These are phyloP conservation scores for Trissoscelio sp. DNA, from an alignment of 2,888 invertebrate genomes.

Conservation along the genomic window DNA sequence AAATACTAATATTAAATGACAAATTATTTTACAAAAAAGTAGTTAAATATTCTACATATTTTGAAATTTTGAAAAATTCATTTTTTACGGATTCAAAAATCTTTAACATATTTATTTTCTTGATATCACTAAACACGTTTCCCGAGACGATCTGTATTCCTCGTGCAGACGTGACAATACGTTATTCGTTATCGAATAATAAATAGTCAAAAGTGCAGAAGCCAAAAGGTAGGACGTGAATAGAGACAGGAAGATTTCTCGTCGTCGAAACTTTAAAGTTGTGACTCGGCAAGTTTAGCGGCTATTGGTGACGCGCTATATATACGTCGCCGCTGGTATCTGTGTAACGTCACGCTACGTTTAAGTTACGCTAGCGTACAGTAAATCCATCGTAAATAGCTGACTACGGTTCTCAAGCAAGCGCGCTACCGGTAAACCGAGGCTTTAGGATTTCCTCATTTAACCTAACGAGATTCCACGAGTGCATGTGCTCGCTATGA, in stretches of 20 bases:
- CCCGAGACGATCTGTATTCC: too few relatives aligned
- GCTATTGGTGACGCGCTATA: constrained; percentile 62
- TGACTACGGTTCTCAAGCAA: constrained; percentile 69
- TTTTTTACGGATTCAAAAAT: too few relatives aligned
- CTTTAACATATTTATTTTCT: too few relatives aligned
- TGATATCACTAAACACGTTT: too few relatives aligned
- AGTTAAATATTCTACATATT: too few relatives aligned
- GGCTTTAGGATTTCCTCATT: constrained; percentile 70
- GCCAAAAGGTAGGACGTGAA: constrained; percentile 41
- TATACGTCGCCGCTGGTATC: constrained; percentile 55
- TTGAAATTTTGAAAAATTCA: too few relatives aligned
- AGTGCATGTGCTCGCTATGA: constrained; percentile 58
- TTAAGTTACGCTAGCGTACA: constrained; percentile 69
- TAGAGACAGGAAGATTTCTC: constrained; percentile 58
- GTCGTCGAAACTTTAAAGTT: constrained; percentile 65
- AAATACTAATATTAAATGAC: too few relatives aligned
- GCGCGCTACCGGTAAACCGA: constrained; percentile 66
- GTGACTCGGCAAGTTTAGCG: constrained; percentile 64
- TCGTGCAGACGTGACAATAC: constrained; percentile 12
- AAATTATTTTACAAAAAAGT: too few relatives aligned
- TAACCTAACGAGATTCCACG: constrained; percentile 69
- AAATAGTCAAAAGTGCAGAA: constrained; percentile 53
- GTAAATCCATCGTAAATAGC: constrained; percentile 71
- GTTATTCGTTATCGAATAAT: constrained; percentile 51
- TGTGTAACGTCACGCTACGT: constrained; percentile 69